Base-by-base conservation (phyloP, 2,113 vertebrate genomes). In the Apodemus sylvaticus region DNA sequence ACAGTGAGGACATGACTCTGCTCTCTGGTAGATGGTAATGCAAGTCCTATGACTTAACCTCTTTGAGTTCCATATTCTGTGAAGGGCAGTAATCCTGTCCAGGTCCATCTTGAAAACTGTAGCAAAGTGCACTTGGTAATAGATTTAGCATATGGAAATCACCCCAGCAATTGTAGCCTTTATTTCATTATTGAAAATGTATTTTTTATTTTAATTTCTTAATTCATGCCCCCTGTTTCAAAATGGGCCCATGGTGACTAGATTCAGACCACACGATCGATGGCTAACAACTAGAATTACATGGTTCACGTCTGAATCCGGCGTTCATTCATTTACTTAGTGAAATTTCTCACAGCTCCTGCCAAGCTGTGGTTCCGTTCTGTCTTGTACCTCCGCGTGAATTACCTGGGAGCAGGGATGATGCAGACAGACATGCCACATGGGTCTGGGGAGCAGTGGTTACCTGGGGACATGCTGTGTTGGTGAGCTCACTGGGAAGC, bases 261-360 rank as follows among this genome's bases (percentile, higher is more conserved):
- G 51, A 74, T 26, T 5, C 31, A 77, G 68, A 53, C 42, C 81
- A 88, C 4, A 3, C 31, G 76, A 85, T 74, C 76, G 53, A 66
- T 45, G 85, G 53, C 60, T 83, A 83, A 53, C 58, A 78, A 34
- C 55, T 89, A 70, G 39, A 87, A 82, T n/a, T 9, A 89, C 19
- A 55, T 89, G 82, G 45, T 39, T 16, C 62, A 70, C 39, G 22
- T 92, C 73, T 34, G 11, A 86, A 51, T 74, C 91, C 53, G 94
- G 73, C 86, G 73, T 94, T 86, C 85, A 76, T 90, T 90, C 79
- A 94, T 26, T 89, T 66, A 58, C 51, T 78, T 66, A 58, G 70
- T 95, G 70, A 92, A 73, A 79, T 77, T 97, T 97, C 96, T 97
- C 97, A 97, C 48, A 96, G 94, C 34, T 77, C 91, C 93, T 97